Percentiles rank a stretch among this genome's conserved stretches.
Conservation (phyloP, 2,113 vertebrate species). For the Myxocyprinus asiaticus region DNA sequence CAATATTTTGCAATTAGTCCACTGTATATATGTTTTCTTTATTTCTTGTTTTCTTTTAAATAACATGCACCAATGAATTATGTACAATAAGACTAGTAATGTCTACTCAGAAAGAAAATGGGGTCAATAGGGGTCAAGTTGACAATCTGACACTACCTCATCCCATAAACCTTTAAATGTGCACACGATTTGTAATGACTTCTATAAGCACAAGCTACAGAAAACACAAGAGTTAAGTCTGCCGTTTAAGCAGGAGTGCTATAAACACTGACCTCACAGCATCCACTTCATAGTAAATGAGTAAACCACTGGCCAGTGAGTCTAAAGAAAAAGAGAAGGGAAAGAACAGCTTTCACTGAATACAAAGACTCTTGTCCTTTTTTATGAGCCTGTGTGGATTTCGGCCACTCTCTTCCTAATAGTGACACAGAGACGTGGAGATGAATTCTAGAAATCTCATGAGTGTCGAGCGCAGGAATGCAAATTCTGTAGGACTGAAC, state of each 20-base stretch:
- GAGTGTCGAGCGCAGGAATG: slow-evolving; percentile 67
- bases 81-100: no score
- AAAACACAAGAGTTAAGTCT: neutral
- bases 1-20: no score
- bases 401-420: slow-evolving; percentile 44
- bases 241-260: neutral
- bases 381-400: slow-evolving; percentile 38
- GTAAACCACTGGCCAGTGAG: neutral
- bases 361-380: slow-evolving; percentile 20
- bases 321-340: slow-evolving; percentile 5
- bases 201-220: no score
- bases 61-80: no score
- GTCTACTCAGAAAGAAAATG: no score
- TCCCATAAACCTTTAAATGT: neutral
- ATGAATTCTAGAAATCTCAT: slow-evolving; percentile 73
- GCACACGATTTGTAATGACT: neutral
- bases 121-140: no score
- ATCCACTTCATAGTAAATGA: neutral
- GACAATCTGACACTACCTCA: no score
- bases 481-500: slow-evolving; percentile 56
- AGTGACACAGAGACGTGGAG: slow-evolving; percentile 53
- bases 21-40: no score
- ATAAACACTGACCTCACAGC: neutral
- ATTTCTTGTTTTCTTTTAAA: no score
- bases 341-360: slow-evolving; percentile 7